phyloP scores from a whole-genome alignment of 2,888 invertebrate genomes.

The Molorchus minor region DNA sequence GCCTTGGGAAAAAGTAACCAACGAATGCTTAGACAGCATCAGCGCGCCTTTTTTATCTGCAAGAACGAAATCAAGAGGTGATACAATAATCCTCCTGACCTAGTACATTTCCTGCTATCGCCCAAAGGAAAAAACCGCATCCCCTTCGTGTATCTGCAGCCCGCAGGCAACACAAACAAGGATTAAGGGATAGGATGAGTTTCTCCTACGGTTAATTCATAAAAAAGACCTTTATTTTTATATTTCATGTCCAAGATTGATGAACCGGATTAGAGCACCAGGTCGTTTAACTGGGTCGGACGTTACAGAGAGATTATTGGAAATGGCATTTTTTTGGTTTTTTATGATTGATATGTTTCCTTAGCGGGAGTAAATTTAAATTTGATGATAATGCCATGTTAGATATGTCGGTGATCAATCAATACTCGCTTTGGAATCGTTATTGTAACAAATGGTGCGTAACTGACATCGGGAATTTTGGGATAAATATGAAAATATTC shows the following conservation, averaged over 20 bases:
- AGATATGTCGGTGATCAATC: slow-evolving; percentile 22
- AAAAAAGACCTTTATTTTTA: background rate
- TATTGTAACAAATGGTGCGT: slow-evolving; percentile 15
- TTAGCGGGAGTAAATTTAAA: slow-evolving; percentile 19
- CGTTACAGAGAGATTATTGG: slow-evolving; percentile 8
- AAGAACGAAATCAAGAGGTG: too few relatives aligned
- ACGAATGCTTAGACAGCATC: too few relatives aligned
- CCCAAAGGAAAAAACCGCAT: background rate
- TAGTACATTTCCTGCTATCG: background rate
- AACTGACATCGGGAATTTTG: background rate
- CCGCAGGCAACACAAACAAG: slow-evolving; percentile 3
- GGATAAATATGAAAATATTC: too few relatives aligned
- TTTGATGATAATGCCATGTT: slow-evolving; percentile 24
- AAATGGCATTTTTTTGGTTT: slow-evolving; percentile 14
- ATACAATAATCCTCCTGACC: too few relatives aligned
- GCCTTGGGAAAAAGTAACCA: too few relatives aligned
- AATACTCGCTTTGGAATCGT: slow-evolving; percentile 3
- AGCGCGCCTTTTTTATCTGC: too few relatives aligned
- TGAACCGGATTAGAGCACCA: background rate
- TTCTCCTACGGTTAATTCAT: background rate
- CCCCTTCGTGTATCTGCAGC: background rate
- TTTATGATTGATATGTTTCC: slow-evolving; percentile 20
- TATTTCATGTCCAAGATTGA: slow-evolving; percentile 9
- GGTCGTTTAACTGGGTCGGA: slow-evolving; percentile 2
- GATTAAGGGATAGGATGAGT: slow-evolving; percentile 2